Evolutionary conservation across 2,113 vertebrate genomes (phyloP).

Genomic region (Antigone vipio): DNA sequence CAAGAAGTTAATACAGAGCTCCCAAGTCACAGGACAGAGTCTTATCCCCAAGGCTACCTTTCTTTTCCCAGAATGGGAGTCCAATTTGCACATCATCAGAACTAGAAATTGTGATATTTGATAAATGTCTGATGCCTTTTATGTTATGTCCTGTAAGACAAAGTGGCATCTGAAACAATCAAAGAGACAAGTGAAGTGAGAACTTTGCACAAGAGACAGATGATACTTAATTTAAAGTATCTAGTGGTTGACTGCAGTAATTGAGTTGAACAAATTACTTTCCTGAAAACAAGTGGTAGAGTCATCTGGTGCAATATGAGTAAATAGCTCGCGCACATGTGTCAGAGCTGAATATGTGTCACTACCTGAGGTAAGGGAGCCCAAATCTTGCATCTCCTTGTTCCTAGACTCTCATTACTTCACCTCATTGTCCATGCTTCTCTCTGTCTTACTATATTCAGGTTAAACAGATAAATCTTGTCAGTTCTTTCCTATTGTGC

Average conservation of each 20-base stretch:
- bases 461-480: background rate
- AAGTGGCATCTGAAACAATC: background rate
- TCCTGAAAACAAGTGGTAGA: background rate
- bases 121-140: background rate
- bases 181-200: slow-evolving; percentile 14
- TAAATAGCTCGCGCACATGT: background rate
- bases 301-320: background rate
- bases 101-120: background rate
- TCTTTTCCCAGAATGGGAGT: background rate
- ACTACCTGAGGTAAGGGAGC: background rate
- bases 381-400: background rate
- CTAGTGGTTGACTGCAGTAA: slow-evolving; percentile 1
- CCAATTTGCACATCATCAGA: background rate
- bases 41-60: background rate
- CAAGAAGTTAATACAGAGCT: background rate
- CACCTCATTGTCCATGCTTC: background rate
- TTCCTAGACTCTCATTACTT: background rate
- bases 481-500: background rate
- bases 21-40: background rate
- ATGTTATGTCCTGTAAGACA: background rate
- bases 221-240: slow-evolving; percentile 8
- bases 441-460: background rate
- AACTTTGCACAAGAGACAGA: slow-evolving; percentile 10
- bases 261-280: slow-evolving; percentile 18
- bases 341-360: background rate